Base-by-base conservation (phyloP, 2,113 vertebrate species). In the Hyperopisus bebe region DNA sequence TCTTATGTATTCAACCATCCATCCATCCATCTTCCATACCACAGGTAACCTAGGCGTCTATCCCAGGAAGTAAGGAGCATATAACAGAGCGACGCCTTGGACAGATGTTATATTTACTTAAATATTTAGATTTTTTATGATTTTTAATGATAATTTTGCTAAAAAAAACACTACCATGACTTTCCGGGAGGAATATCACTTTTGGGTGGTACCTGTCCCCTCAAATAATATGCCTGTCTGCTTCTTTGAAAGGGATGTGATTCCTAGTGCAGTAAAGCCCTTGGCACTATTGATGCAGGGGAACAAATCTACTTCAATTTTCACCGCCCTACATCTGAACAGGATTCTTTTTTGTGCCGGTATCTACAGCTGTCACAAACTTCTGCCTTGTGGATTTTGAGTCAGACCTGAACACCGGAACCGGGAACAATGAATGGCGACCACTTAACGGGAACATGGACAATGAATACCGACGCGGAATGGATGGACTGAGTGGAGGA, bases 171-270 rank as follows among this genome's bases (percentile, higher is more conserved):
- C 31, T 39, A 5, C 31, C 9, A 77, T 6, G 4, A 77, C 15
- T 77, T 35, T 35, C 11, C 27, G 19, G 31, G 3, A 77, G 70
- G 11, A 35, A 77, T 31, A 74, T 93, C 91, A 92, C 94, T 95
- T 44, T 94, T 93, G 93, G 92, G 91, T 55, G 27, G 46, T 17
- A 77, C 47, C 88, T 88, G 83, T 19, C 87, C 47, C 35, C 35
- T 13, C 66, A 88, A 88, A 88, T 92, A 85, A 91, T 91, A 90
- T 74, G 90, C 85, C 89, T 90, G 70, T 91, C 27, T 88, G 93
- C 91, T 93, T 91, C 84, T 88, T 90, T 91, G 83, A 87, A 92
- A 50, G 39, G 91, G 92, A 87, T 90, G 84, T 94, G 91, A 91
- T 92, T 42, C 31, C 5, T 87, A 47, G n/a, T 35, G 31, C 39